Evolutionary conservation across 2,888 invertebrate genomes (phyloP).

Genomic region (Parascotia fuliginaria): DNA sequence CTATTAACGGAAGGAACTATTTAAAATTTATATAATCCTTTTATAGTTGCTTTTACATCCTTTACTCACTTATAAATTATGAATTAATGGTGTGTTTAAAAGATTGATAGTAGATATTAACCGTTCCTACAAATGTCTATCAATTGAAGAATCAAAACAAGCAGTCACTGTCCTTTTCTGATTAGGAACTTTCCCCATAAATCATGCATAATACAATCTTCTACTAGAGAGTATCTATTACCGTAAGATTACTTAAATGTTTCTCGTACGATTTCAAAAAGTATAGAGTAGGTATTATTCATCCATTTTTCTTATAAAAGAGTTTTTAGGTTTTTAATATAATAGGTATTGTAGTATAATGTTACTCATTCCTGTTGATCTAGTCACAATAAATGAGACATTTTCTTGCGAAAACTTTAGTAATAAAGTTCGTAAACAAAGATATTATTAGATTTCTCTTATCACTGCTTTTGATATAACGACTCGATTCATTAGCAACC

Average conservation of each 20-base stretch:
- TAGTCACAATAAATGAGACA: no score
- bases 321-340: no score
- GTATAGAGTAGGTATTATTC: background rate
- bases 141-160: conserved; percentile 2
- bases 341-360: no score
- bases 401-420: no score
- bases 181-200: background rate
- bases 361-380: no score
- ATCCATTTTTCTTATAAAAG: background rate
- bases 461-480: no score
- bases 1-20: background rate
- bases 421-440: no score
- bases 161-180: background rate
- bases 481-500: no score
- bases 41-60: background rate
- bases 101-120: background rate
- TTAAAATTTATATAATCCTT: background rate
- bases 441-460: no score
- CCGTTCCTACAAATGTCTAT: background rate
- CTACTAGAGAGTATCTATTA: background rate
- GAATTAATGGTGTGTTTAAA: background rate
- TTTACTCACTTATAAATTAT: background rate
- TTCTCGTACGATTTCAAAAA: background rate
- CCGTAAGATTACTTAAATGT: background rate
- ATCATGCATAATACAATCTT: background rate